phyloP scores from a whole-genome alignment of 2,888 invertebrate genomes.

The Dolichomitus sp. region DNA sequence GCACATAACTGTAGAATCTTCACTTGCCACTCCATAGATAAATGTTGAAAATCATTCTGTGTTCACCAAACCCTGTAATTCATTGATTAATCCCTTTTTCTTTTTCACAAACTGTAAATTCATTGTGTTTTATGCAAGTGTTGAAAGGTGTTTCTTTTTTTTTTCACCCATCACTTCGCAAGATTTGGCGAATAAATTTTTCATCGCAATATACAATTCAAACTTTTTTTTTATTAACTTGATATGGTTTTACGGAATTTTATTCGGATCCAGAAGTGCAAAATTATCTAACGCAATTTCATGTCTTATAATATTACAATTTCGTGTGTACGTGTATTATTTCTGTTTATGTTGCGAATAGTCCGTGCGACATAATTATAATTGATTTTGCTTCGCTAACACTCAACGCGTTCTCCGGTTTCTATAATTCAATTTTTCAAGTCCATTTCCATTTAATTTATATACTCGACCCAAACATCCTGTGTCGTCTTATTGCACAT shows the following conservation, averaged over 20 bases:
- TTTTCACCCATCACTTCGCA: background rate
- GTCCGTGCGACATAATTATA: conserved; percentile 44
- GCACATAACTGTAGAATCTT: background rate
- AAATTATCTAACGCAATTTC: conserved; percentile 40
- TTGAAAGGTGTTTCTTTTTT: conserved; percentile 19
- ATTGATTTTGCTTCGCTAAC: conserved; percentile 43
- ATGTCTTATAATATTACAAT: conserved; percentile 52
- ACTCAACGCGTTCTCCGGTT: conserved; percentile 16
- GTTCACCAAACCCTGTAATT: conserved; percentile 63
- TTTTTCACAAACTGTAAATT: conserved; percentile 22
- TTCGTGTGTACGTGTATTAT: conserved; percentile 42
- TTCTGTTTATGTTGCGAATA: conserved; percentile 37
- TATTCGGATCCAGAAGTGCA: conserved; percentile 48
- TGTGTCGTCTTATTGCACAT: conserved; percentile 68
- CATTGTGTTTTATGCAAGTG: conserved; percentile 13
- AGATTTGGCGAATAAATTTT: conserved; percentile 42
- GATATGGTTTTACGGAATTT: conserved; percentile 59
- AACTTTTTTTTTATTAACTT: conserved; percentile 54
- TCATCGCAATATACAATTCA: conserved; percentile 58
- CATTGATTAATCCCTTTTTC: conserved; percentile 35
- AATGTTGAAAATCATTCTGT: conserved; percentile 49
- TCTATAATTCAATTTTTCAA: conserved; percentile 14
- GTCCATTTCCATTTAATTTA: conserved; percentile 30
- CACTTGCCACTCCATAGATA: conserved; percentile 21
- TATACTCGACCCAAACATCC: conserved; percentile 47